Conservation (phyloP, 2,113 vertebrate species). For the Amphiprion ocellaris region DNA sequence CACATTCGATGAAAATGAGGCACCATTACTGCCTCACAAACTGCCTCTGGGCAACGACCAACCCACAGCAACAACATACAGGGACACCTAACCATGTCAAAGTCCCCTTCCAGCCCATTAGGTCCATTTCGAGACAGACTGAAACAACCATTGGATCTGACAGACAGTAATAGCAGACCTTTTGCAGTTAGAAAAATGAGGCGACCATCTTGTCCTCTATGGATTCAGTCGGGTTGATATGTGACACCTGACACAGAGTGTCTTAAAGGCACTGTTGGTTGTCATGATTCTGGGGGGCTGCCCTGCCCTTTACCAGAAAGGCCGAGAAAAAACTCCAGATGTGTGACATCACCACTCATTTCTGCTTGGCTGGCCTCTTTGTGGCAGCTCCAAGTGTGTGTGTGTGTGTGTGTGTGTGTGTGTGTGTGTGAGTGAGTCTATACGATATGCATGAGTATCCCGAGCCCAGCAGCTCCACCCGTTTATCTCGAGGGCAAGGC, state of each 20-base stretch:
- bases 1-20: conserved; percentile 44
- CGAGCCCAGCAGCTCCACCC: conserved; percentile 37
- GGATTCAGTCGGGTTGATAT: conserved; percentile 37
- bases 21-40: conserved; percentile 36
- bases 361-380: conserved; percentile 62
- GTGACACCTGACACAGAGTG: conserved; percentile 55
- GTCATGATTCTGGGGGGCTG: conserved; percentile 16
- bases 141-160: conserved; percentile 59
- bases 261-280: conserved; percentile 30
- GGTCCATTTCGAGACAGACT: conserved; percentile 38
- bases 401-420: conserved; percentile 19
- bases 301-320: conserved; percentile 36
- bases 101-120: conserved; percentile 61
- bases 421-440: conserved; percentile 24
- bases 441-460: conserved; percentile 57
- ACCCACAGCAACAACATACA: conserved; percentile 41
- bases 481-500: conserved; percentile 46
- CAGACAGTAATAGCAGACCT: conserved; percentile 55
- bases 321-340: conserved; percentile 46
- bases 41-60: conserved; percentile 47
- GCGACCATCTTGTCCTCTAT: conserved; percentile 28
- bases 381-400: conserved; percentile 36
- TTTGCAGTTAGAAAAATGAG: conserved; percentile 46
- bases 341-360: conserved; percentile 67
- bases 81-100: conserved; percentile 60